phyloP scores from a whole-genome alignment of 1,140 invertebrate species.

The Drosophila sproati region DNA sequence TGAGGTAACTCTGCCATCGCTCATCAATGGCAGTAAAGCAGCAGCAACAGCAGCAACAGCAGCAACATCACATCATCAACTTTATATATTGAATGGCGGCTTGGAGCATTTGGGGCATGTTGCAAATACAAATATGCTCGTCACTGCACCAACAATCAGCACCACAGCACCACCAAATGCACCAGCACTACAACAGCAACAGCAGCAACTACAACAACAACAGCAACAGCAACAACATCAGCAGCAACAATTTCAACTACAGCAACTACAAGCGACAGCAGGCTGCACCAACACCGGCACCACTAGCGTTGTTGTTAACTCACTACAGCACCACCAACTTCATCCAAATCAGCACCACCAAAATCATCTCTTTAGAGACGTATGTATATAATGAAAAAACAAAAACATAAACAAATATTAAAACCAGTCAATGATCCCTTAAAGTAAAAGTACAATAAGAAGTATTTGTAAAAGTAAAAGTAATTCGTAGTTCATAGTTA shows the following conservation, averaged over 20 bases:
- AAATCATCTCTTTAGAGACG: constrained; percentile 85
- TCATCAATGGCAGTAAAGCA: constrained; percentile 39
- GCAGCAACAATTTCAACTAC: constrained; percentile 43
- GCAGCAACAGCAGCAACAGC: constrained; percentile 27
- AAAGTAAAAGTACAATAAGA: constrained; percentile 3
- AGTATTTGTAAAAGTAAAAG: neutral
- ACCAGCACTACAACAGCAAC: constrained; percentile 31
- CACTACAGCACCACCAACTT: constrained; percentile 85
- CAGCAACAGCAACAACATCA: constrained; percentile 53
- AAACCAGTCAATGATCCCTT: neutral
- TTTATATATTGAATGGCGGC: constrained; percentile 68
- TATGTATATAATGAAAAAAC: constrained; percentile 76
- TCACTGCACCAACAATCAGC: constrained; percentile 29
- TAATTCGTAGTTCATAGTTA: constrained; percentile 17
- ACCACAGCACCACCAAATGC: constrained; percentile 28
- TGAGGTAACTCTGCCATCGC: constrained; percentile 52
- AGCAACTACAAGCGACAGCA: constrained; percentile 40
- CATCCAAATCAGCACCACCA: constrained; percentile 84
- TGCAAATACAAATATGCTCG: constrained; percentile 23
- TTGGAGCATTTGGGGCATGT: constrained; percentile 41
- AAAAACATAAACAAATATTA: neutral
- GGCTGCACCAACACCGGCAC: constrained; percentile 62
- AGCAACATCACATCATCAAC: constrained; percentile 31
- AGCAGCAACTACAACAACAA: constrained; percentile 50
- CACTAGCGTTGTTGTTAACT: constrained; percentile 79